Evolutionary conservation across 2,888 invertebrate species (phyloP), one percentile per base, ranked within the genome.

Genomic region (Trissolcus japonicus): DNA sequence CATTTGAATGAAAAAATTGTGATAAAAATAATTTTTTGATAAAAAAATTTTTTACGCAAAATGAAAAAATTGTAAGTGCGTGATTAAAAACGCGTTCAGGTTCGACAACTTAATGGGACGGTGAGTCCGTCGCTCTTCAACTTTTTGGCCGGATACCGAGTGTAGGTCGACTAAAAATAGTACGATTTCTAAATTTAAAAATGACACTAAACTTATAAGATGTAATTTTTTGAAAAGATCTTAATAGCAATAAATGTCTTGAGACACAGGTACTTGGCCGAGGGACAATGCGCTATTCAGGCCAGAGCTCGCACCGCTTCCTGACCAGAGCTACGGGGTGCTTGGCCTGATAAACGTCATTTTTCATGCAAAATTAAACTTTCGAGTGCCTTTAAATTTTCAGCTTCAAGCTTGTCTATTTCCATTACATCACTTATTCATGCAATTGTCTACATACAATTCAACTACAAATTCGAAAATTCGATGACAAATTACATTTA

Each of bases 131-230:
- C 80, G 83, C 80, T 84, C 82, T 83, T 83, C 80, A 83, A 83
- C 84, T 83, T 86, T 87, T 86, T 85, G 85, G 84, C 86, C 83
- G 83, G 86, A 87, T 85, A 85, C 83, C 85, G 86, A 87, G 87
- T 86, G 85, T 86, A 85, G 88, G 86, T 84, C 86, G 86, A 68
- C 83, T 88, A 88, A 88, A 84, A 86, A 84, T 88, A 88, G 83
- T 62, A 71, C 79, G 76, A 84, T 85, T 85, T 86, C 89, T 89
- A 89, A 87, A 87, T 88, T 82, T 80, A 83, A 76, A 82, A 76
- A 68, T 80, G 81, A 79, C 82, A 82, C 79, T 84, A 73, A 82
- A 82, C 80, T 83, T 82, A 74, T 63, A 73, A 73, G 63, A 75
- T 74, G 77, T 41, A 62, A 68, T 75, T 68, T 73, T 68, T 65